A percentile compares a stretch with the other conserved stretches of the same genome.
Conservation (phyloP, 1,140 invertebrate genomes). For the Mizuhopecten yessoensis region DNA sequence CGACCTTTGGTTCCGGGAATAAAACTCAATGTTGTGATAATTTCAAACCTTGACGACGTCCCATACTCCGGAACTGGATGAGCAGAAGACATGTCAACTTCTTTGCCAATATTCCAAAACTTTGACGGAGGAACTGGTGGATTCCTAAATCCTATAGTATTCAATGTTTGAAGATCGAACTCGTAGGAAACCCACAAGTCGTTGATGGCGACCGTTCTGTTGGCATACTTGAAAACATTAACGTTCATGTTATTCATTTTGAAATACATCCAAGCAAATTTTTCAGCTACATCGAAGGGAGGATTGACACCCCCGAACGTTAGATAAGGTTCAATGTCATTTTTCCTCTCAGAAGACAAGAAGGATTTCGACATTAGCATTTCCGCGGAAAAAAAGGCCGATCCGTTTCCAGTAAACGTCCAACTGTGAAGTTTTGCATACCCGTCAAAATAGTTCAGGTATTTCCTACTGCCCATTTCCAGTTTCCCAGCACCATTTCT, state of each 20-base stretch:
- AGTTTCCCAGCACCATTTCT: slow-evolving; percentile 76
- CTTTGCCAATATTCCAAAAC: background rate
- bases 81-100: slow-evolving; percentile 73
- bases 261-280: slow-evolving; percentile 62
- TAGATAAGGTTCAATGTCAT: slow-evolving; percentile 75
- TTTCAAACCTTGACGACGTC: slow-evolving; percentile 70
- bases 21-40: slow-evolving; percentile 72
- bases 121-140: slow-evolving; percentile 43
- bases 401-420: slow-evolving; percentile 72
- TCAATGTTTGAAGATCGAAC: slow-evolving; percentile 65
- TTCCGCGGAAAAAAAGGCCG: slow-evolving; percentile 71
- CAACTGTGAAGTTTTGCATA: slow-evolving; percentile 76
- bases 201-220: slow-evolving; percentile 71
- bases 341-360: slow-evolving; percentile 64
- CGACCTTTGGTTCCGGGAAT: slow-evolving; percentile 66
- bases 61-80: slow-evolving; percentile 78
- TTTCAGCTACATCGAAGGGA: slow-evolving; percentile 67
- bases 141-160: slow-evolving; percentile 62
- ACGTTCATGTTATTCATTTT: slow-evolving; percentile 80
- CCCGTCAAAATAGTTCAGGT: slow-evolving; percentile 75
- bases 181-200: slow-evolving; percentile 80
- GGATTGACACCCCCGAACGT: slow-evolving; percentile 73
- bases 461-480: slow-evolving; percentile 70
- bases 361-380: slow-evolving; percentile 73
- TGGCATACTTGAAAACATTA: slow-evolving; percentile 72